Base-by-base conservation (phyloP, 2,113 vertebrate genomes). In the Xiphophorus couchianus region DNA sequence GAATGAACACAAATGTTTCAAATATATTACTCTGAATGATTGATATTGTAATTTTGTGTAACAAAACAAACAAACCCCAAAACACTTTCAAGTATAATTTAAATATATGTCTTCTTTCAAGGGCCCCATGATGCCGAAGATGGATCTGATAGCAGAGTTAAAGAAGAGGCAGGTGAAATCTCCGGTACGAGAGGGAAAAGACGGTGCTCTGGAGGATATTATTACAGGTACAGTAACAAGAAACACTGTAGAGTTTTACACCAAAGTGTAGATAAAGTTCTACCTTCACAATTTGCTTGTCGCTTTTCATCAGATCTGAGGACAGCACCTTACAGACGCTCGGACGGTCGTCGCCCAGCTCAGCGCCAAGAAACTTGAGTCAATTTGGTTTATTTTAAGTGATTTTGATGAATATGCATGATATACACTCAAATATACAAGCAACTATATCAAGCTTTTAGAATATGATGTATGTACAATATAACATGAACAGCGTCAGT, bases 131-230 rank as follows among this genome's bases (percentile, higher is more conserved):
- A 94, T 88, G 88, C 93, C 92, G 13, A 95, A 92, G 86, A 89
- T 99, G 96, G 97, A 99, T 85, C 94, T 99, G 89, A 97, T 99
- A 15, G 96, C 97, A 0, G 98, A 99, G 93, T 93, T 99, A 87
- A 99, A 99, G 93, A 97, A 94, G 90, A 96, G 97, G 93, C 96
- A 98, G 95, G 95, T 95, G 90, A 99, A 98, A 86, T 95, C 97
- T 0, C 96, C 97, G 63, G 97, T 99, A 37, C 96, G 97, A 0
- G 97, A 98, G 74, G 96, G 96, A 27, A 97, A 97, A 29, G 98
- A 99, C 0, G 97, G 98, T 0, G 96, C 97, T 72, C 96, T 99
- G 4, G 98, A 99, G 77, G 97, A 97, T 73, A 99, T 99, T 73
- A 99, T 99, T 89, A 98, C 98, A 94, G 97, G 97, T 97, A 77